Evolutionary conservation across 30 jellyfish, hydroid and myxozoan genomes (phyloP).

Genomic region (Pelagia noctiluca): DNA sequence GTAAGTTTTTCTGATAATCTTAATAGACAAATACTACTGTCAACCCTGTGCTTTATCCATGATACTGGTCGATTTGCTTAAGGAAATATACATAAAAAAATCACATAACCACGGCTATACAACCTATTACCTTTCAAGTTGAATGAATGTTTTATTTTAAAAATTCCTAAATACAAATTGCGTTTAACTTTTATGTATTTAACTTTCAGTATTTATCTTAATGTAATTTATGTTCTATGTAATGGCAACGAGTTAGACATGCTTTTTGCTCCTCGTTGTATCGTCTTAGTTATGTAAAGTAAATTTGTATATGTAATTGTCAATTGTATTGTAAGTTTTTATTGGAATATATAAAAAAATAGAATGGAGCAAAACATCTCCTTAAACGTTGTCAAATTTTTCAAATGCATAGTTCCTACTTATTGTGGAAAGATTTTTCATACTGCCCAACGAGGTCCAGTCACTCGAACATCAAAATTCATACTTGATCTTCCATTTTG

Average conservation of each 20-base stretch:
- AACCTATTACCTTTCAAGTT: neutral
- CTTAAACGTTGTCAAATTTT: too few species aligned
- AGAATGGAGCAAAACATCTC: too few species aligned
- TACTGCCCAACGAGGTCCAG: too few species aligned
- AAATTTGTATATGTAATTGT: neutral
- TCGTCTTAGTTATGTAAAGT: neutral
- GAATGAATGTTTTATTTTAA: neutral
- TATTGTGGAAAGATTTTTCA: too few species aligned
- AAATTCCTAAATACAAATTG: neutral
- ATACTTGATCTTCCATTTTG: too few species aligned
- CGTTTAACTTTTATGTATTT: neutral
- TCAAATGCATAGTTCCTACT: too few species aligned
- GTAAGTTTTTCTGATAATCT: constrained; percentile 24
- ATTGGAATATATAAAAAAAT: neutral
- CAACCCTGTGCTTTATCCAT: constrained; percentile 24
- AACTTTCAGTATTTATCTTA: too few species aligned
- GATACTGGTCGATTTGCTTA: constrained; percentile 45
- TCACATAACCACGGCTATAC: neutral
- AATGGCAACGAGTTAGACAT: too few species aligned
- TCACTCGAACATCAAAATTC: too few species aligned
- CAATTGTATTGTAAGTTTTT: neutral
- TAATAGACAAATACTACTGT: constrained; percentile 15
- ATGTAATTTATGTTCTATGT: neutral
- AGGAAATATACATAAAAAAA: neutral
- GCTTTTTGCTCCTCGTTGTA: neutral